Percentiles rank a stretch among this genome's conserved stretches.
Conservation (phyloP, 2,888 invertebrate species). For the Seira sanloemensis region DNA sequence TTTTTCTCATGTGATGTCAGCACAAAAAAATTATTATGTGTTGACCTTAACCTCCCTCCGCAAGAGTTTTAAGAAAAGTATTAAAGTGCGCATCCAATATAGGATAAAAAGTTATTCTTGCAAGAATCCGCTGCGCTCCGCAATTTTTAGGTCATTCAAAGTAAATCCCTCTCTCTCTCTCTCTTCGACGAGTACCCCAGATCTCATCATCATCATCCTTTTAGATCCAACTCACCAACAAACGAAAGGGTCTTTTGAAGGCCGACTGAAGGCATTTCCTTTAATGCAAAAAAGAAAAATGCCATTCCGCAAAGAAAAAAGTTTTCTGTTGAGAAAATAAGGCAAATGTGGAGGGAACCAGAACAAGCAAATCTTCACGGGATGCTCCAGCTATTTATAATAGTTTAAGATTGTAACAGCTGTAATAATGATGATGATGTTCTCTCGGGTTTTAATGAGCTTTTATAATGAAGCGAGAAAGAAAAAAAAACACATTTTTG, state of each 20-base stretch:
- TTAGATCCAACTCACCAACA: no score
- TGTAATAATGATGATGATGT: background rate
- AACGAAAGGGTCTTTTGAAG: conserved; percentile 33
- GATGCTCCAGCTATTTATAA: background rate
- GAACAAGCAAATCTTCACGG: background rate
- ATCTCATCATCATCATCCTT: conserved; percentile 28
- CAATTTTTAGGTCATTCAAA: conserved; percentile 9
- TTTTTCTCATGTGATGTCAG: conserved; percentile 30
- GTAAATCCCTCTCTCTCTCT: conserved; percentile 42
- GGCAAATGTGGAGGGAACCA: no score
- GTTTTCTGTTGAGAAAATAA: no score
- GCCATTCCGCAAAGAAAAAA: conserved; percentile 18
- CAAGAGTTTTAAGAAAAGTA: background rate
- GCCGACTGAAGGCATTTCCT: no score
- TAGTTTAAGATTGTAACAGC: background rate
- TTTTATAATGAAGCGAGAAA: background rate
- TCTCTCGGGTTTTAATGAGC: background rate
- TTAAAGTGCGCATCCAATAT: background rate
- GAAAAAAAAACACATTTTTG: background rate
- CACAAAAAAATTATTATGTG: conserved; percentile 24
- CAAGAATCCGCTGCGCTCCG: conserved; percentile 15
- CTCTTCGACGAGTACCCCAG: background rate
- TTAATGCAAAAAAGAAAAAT: conserved; percentile 19
- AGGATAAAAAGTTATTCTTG: conserved; percentile 15
- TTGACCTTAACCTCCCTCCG: conserved; percentile 45